A percentile compares a stretch with the other conserved stretches of the same genome.
Conservation (phyloP, 1,140 invertebrate species). For the Ptiloglossa arizonensis region DNA sequence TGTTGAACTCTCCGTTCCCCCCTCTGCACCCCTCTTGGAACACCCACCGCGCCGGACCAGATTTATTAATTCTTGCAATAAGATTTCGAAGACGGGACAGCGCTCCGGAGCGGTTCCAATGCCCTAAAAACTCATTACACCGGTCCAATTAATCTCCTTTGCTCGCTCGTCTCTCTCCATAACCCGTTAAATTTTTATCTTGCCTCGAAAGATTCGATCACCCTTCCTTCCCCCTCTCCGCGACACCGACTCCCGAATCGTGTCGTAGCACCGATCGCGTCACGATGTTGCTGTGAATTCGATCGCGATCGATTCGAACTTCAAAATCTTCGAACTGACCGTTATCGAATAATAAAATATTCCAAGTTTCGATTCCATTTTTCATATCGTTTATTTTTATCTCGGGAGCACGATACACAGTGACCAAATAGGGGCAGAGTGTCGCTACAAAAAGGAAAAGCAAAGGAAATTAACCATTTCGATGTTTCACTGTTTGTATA, state of each 20-base stretch:
- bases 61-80: slow-evolving; percentile 38
- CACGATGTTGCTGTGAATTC: neutral
- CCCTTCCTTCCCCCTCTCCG: neutral
- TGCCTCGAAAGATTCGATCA: neutral
- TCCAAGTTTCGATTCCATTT: too few relatives aligned
- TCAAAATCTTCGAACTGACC: too few relatives aligned
- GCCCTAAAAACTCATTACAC: slow-evolving; percentile 49
- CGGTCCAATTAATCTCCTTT: slow-evolving; percentile 32
- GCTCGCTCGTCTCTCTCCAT: slow-evolving; percentile 21
- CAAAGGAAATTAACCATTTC: too few relatives aligned
- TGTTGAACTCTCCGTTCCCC: neutral
- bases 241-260: neutral
- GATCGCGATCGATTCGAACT: too few relatives aligned
- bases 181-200: slow-evolving; percentile 39
- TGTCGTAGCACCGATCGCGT: slow-evolving; percentile 3
- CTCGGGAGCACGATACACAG: too few relatives aligned
- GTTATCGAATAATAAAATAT: too few relatives aligned
- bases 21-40: too few relatives aligned
- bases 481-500: too few relatives aligned
- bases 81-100: slow-evolving; percentile 22
- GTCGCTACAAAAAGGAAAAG: too few relatives aligned
- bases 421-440: too few relatives aligned
- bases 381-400: too few relatives aligned
- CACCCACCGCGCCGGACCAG: slow-evolving; percentile 5
- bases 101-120: neutral